phyloP scores from a whole-genome alignment of 2,888 invertebrate genomes.

The Palloptera scutellata region DNA sequence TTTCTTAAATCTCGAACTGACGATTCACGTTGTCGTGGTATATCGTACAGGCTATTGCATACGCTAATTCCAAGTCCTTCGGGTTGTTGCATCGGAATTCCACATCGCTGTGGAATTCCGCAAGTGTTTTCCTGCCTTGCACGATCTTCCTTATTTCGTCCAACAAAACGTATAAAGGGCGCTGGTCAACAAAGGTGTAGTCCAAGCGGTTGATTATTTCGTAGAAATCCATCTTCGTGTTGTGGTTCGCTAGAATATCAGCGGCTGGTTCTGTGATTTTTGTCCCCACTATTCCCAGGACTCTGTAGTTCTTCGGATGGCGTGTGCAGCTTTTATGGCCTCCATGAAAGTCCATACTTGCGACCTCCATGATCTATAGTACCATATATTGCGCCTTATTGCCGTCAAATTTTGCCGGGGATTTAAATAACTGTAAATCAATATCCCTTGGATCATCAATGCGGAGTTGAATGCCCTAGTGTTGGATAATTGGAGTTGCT shows the following conservation, averaged over 20 bases:
- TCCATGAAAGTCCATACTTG: conserved; percentile 15
- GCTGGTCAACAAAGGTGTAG: conserved; percentile 15
- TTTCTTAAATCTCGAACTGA: conserved; percentile 3
- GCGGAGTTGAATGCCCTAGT: conserved; percentile 6
- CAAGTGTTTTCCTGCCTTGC: conserved; percentile 17
- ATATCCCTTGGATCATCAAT: conserved; percentile 3
- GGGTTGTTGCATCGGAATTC: conserved; percentile 2
- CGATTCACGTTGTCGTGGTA: background rate
- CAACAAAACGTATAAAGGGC: conserved; percentile 12
- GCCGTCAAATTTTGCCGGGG: conserved; percentile 12
- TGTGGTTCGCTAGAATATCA: background rate
- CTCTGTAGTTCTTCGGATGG: conserved; percentile 5
- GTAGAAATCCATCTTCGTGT: conserved; percentile 11
- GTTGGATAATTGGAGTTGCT: conserved; percentile 1
- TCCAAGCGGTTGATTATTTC: conserved; percentile 11
- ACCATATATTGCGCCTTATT: conserved; percentile 11
- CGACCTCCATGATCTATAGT: conserved; percentile 19
- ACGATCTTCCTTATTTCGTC: conserved; percentile 13
- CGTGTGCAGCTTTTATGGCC: background rate
- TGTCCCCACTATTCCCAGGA: background rate
- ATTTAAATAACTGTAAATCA: conserved; percentile 16
- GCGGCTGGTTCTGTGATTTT: background rate
- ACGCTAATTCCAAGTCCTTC: conserved; percentile 10
- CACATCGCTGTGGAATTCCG: conserved; percentile 11
- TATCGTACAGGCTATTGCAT: conserved; percentile 7